Conservation (phyloP, 2,113 vertebrate species). For the Platysternon megacephalum region DNA sequence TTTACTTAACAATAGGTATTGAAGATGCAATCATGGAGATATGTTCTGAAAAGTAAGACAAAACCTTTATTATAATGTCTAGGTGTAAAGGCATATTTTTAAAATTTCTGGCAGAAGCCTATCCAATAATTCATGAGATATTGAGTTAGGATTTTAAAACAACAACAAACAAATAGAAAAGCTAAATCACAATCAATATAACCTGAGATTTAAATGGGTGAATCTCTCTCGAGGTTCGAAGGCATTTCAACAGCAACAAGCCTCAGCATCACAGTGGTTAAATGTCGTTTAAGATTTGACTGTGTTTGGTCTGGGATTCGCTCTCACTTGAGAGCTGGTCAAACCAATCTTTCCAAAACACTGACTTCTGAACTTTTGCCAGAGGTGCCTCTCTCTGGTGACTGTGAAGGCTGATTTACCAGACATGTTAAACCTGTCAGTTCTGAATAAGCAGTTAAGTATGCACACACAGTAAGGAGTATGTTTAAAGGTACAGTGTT, state of each 20-base stretch:
- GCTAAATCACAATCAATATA: slow-evolving; percentile 52
- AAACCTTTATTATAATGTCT: slow-evolving; percentile 5
- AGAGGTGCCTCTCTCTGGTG: slow-evolving; percentile 69
- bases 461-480: neutral
- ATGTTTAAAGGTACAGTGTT: slow-evolving; percentile 58
- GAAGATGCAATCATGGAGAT: slow-evolving; percentile 18
- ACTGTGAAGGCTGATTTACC: slow-evolving; percentile 59
- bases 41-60: neutral
- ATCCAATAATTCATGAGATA: neutral
- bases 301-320: slow-evolving; percentile 68
- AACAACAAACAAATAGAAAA: neutral
- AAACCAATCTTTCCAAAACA: slow-evolving; percentile 78
- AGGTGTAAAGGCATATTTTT: slow-evolving; percentile 17
- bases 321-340: slow-evolving; percentile 68
- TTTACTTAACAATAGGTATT: neutral
- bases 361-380: slow-evolving; percentile 75
- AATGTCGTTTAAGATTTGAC: slow-evolving; percentile 69
- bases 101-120: slow-evolving; percentile 5
- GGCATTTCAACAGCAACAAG: slow-evolving; percentile 30
- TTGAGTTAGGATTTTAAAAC: neutral
- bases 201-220: neutral
- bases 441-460: slow-evolving; percentile 65
- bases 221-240: slow-evolving; percentile 18
- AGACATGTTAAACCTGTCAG: slow-evolving; percentile 68
- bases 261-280: slow-evolving; percentile 65